These are phyloP conservation scores for Choreutis nemorana DNA, from an alignment of 2,888 invertebrate species.

Conservation along the genomic window DNA sequence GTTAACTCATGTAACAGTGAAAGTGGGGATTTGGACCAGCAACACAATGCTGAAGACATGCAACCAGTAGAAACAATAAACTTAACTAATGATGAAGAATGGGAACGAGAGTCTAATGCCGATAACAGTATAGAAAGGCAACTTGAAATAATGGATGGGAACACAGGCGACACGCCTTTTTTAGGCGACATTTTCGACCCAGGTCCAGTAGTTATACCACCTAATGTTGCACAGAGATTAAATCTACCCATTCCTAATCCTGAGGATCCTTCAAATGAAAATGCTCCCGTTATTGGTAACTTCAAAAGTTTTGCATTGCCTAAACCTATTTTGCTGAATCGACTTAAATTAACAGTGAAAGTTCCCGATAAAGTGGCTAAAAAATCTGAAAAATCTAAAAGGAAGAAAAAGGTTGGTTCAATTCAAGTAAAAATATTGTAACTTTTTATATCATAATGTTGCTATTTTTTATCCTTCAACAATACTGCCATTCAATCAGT, in stretches of 20 bases:
- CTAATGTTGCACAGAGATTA: constrained; percentile 32
- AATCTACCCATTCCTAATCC: constrained; percentile 32
- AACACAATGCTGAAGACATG: constrained; percentile 5
- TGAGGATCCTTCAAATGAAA: constrained; percentile 33
- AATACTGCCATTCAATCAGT: too few species aligned
- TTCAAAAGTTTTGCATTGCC: constrained; percentile 62
- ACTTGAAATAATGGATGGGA: constrained; percentile 39
- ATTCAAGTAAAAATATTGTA: too few species aligned
- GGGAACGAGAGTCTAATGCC: constrained; percentile 46
- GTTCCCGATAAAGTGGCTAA: constrained; percentile 29
- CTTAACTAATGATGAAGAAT: constrained; percentile 52
- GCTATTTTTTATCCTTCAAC: too few species aligned
- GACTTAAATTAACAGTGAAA: constrained; percentile 49
- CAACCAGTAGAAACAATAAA: constrained; percentile 41
- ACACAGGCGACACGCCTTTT: constrained; percentile 49
- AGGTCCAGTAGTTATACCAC: constrained; percentile 34
- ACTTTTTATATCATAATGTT: too few species aligned
- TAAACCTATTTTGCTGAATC: constrained; percentile 55
- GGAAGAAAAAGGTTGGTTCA: constrained; percentile 56
- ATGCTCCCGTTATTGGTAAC: constrained; percentile 47
- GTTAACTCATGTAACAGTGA: constrained; percentile 12
- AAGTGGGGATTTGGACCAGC: constrained; percentile 5
- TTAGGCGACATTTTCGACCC: constrained; percentile 60
- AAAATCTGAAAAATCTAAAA: constrained; percentile 28
- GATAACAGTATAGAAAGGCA: constrained; percentile 49